Base-by-base conservation (phyloP, 2,797 vertebrate genomes). In the Siniperca scherzeri region DNA sequence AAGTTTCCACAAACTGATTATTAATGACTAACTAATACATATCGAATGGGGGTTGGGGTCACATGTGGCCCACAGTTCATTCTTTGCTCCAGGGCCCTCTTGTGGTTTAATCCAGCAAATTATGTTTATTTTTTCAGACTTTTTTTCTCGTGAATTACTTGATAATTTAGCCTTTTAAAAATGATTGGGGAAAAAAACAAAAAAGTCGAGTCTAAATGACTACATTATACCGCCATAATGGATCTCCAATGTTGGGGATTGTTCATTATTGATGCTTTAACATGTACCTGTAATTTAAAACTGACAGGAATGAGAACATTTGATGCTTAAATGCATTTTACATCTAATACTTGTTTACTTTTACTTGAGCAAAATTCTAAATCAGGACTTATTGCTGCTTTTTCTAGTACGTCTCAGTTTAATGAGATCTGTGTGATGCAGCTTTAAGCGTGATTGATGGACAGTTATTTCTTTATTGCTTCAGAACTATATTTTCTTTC, bases 391-490 rank as follows among this genome's bases (percentile, higher is more conserved):
- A 53, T 11, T 68, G 71, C 65, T 48, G 27, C 36, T 53, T 66
- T 62, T 67, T 48, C 10, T 73, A 77, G 44, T n/a, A 12, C 42
- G 3, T 74, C 65, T 78, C 27, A 33, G 60, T 79, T 87, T 80
- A 87, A 91, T 83, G 82, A 83, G 76, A 52, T 76, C 66, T 69
- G 55, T 70, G 66, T 80, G 78, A 86, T 68, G 74, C 42, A 36
- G 50, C 80, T 74, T 77, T 65, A 75, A 80, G 40, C 14, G 52
- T 85, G 92, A 93, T 61, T 91, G 92, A 92, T 67, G 84, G 92
- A 90, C 81, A 81, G 82, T 82, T 85, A 80, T 73, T 81, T 80
- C 70, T 87, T 77, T 62, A 67, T 74, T 38, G 59, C 60, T n/a
- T 72, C 70, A 70, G 46, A 64, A 67, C 68, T 67, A 9, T 16